phyloP scores from a whole-genome alignment of 2,888 invertebrate species.

The Brachyopa scutellaris region DNA sequence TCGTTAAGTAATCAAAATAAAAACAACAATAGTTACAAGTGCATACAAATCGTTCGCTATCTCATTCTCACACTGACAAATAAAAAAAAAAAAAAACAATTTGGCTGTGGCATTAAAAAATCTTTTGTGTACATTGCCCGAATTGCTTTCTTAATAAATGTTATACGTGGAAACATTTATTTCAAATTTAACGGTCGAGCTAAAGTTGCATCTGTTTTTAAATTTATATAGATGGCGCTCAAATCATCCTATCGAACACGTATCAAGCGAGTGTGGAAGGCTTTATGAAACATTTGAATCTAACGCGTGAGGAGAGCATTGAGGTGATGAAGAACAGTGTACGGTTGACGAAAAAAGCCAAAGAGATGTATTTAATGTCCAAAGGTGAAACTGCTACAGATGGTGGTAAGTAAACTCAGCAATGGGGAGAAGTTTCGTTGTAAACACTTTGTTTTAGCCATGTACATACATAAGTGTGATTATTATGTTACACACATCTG shows the following conservation, averaged over 20 bases:
- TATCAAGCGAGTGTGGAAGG: conserved; percentile 93
- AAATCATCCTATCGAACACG: conserved; percentile 92
- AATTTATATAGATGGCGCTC: conserved; percentile 88
- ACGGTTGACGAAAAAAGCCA: conserved; percentile 87
- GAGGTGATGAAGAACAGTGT: conserved; percentile 89
- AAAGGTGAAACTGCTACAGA: conserved; percentile 79
- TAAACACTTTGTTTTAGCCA: too few species aligned
- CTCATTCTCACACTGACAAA: conserved; percentile 31
- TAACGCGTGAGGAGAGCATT: conserved; percentile 86
- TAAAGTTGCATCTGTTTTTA: neutral
- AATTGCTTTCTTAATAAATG: conserved; percentile 30
- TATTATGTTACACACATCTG: too few species aligned
- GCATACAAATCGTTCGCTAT: conserved; percentile 23
- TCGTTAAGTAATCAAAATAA: neutral
- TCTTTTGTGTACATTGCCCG: conserved; percentile 27
- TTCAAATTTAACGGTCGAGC: conserved; percentile 56
- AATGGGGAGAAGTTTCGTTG: too few species aligned
- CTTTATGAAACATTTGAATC: conserved; percentile 87
- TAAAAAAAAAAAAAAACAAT: conserved; percentile 18
- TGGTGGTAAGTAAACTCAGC: conserved; percentile 28
- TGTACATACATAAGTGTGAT: too few species aligned
- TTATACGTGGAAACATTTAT: too few species aligned
- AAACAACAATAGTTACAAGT: conserved; percentile 13
- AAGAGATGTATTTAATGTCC: conserved; percentile 84
- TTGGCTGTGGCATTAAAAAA: conserved; percentile 7